Conservation (phyloP, 2,797 vertebrate genomes). For the Arctocebus calabarensis region DNA sequence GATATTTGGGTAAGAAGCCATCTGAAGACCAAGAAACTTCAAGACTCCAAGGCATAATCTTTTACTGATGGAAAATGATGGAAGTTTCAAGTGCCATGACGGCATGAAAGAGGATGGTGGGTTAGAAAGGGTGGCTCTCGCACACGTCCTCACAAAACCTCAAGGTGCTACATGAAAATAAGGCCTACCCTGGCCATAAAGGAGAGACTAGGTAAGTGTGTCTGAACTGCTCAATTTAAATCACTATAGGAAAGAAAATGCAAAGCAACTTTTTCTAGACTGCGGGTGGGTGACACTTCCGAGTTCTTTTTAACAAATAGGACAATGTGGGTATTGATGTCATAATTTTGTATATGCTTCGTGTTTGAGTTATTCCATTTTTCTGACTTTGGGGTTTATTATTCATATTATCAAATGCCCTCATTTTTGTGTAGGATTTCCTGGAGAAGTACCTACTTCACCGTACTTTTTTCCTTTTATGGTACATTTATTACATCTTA, state of each 20-base stretch:
- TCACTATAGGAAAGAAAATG: background rate
- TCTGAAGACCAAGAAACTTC: background rate
- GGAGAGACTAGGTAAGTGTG: background rate
- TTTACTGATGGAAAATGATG: background rate
- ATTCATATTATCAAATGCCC: background rate
- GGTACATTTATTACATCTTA: background rate
- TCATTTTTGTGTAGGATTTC: background rate
- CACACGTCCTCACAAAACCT: background rate
- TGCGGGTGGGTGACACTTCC: background rate
- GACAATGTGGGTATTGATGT: background rate
- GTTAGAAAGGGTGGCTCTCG: background rate
- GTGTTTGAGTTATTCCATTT: background rate
- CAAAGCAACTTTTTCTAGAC: background rate
- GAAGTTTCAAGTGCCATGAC: background rate
- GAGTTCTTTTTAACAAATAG: constrained; percentile 26
- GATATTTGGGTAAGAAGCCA: background rate
- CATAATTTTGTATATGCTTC: background rate
- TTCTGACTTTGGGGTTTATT: background rate
- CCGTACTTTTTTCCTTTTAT: background rate
- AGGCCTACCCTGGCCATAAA: background rate
- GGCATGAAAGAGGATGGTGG: background rate
- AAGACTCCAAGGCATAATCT: background rate
- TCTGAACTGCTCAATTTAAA: background rate
- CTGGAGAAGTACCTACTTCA: background rate
- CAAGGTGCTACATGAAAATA: background rate